Conservation (phyloP, 2,888 invertebrate genomes). For the Caenorhabditis angaria region DNA sequence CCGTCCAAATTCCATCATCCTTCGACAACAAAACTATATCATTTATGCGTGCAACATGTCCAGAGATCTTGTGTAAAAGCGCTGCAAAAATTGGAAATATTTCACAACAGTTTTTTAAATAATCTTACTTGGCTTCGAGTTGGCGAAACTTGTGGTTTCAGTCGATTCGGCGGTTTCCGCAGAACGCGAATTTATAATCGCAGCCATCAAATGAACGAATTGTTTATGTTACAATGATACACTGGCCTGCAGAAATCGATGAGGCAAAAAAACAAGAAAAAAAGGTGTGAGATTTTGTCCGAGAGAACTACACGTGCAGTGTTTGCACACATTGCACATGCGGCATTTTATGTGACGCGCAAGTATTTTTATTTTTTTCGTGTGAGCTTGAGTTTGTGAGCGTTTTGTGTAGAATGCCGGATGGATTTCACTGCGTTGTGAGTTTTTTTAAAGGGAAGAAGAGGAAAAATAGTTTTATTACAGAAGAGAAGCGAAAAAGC, state of each 20-base stretch:
- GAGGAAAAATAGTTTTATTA: background rate
- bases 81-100: slow-evolving; percentile 34
- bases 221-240: background rate
- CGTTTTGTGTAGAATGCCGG: background rate
- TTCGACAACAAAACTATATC: slow-evolving; percentile 59
- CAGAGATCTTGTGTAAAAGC: slow-evolving; percentile 65
- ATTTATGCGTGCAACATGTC: slow-evolving; percentile 67
- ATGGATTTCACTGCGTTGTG: background rate
- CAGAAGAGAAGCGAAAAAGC: background rate
- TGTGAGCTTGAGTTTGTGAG: no score
- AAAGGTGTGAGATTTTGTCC: slow-evolving; percentile 7
- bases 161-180: slow-evolving; percentile 18
- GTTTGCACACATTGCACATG: slow-evolving; percentile 8
- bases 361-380: background rate
- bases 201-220: slow-evolving; percentile 43
- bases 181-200: slow-evolving; percentile 49
- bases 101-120: background rate
- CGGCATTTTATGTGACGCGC: background rate
- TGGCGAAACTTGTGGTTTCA: slow-evolving; percentile 36
- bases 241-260: background rate
- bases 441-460: background rate
- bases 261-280: slow-evolving; percentile 5
- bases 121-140: slow-evolving; percentile 42
- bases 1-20: slow-evolving; percentile 61
- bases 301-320: slow-evolving; percentile 9